Conservation (phyloP, 2,888 invertebrate genomes). For the Saturnia pavonia region DNA sequence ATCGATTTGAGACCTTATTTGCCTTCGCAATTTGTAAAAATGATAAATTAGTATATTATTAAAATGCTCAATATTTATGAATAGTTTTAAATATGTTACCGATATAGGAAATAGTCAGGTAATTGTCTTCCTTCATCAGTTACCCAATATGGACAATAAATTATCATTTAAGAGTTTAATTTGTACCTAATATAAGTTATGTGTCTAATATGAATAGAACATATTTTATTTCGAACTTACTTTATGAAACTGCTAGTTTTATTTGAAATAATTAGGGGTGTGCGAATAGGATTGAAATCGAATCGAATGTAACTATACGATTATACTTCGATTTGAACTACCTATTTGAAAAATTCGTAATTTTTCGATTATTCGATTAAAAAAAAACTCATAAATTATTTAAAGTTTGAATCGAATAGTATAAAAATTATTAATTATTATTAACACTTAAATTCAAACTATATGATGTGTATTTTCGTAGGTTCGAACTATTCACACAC, state of each 20-base stretch:
- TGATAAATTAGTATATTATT: not conserved
- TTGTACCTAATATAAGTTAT: not conserved
- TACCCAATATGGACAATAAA: constrained; percentile 52
- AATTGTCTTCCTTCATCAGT: constrained; percentile 64
- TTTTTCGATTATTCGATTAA: too few relatives aligned
- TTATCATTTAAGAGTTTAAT: constrained; percentile 26
- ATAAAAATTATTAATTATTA: too few relatives aligned
- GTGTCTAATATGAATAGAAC: not conserved
- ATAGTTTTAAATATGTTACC: constrained; percentile 53
- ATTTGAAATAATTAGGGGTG: not conserved
- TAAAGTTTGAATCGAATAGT: too few relatives aligned
- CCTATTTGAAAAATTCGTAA: too few relatives aligned
- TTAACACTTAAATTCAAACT: too few relatives aligned
- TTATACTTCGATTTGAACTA: too few relatives aligned
- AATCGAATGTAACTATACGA: too few relatives aligned
- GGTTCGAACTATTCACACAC: too few relatives aligned
- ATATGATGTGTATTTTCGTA: too few relatives aligned
- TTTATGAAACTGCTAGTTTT: not conserved
- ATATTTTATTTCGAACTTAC: not conserved
- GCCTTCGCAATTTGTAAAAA: not conserved
- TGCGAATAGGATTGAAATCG: not conserved
- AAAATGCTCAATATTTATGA: constrained; percentile 40
- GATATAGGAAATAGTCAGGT: constrained; percentile 44
- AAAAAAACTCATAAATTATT: too few relatives aligned
- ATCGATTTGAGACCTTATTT: not conserved